phyloP scores from a whole-genome alignment of 92 coral and sea anemone species.

The Montipora capitata region DNA sequence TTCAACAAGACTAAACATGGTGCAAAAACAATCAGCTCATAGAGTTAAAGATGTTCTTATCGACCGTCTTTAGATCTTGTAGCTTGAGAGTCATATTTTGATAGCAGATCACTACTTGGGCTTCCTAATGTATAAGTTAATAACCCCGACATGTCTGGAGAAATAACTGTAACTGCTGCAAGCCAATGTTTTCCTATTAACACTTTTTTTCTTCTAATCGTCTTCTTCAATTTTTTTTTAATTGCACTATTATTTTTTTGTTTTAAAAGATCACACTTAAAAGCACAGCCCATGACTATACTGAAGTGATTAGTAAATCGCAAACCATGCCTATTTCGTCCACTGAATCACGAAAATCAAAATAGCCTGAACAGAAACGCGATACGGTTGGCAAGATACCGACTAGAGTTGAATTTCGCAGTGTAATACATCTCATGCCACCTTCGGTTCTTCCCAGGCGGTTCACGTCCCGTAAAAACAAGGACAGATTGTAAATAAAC shows the following conservation, averaged over 20 bases:
- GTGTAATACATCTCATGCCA: constrained; percentile 1
- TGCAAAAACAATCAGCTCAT: too few relatives aligned
- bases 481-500: constrained; percentile 62
- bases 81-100: background rate
- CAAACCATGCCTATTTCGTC: background rate
- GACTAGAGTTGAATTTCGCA: constrained; percentile 28
- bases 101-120: background rate
- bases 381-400: constrained; percentile 39
- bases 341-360: background rate
- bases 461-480: constrained; percentile 46
- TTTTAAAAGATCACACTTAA: constrained; percentile 3
- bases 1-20: background rate
- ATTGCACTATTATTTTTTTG: background rate
- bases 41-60: constrained; percentile 26
- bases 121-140: background rate
- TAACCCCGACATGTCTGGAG: background rate
- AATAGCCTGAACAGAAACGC: constrained; percentile 1
- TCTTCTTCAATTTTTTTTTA: background rate
- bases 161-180: background rate
- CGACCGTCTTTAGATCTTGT: background rate
- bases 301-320: background rate
- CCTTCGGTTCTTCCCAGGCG: constrained; percentile 44
- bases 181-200: background rate
- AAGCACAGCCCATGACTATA: background rate
- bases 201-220: background rate